Evolutionary conservation across 2,888 invertebrate genomes (phyloP), one percentile per base, ranked within the genome.

Genomic region (Choristoneura rosaceana): DNA sequence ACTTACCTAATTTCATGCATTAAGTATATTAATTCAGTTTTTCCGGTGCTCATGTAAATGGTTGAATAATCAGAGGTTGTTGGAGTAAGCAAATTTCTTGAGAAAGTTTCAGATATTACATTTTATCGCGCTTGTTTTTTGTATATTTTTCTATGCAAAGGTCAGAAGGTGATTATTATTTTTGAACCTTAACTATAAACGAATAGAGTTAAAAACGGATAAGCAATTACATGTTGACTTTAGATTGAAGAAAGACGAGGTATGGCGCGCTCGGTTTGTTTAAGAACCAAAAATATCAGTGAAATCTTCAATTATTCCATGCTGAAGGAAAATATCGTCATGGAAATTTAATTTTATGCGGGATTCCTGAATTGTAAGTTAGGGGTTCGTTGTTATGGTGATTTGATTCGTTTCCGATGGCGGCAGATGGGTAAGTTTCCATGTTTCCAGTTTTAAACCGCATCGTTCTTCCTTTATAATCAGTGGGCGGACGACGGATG

Each of bases 141-240:
- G 2, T 14, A 14, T 4, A 25, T 55, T 38, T 38, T 38, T 38
- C 10, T 12, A 25, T 3, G 17, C 9, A 55, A 55, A 33, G 55
- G 55, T 25, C 55, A 55, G 4, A 12, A 25, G 55, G 25, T 25
- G 4, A 12, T 25, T 55, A 9, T 25, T 12, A 55, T 55, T 55
- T 55, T 12, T 55, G 55, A 55, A 25, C 55, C 55, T 55, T 55
- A 55, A 55, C 3, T 8, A 4, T 3, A 10, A 25, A 12, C 25
- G 55, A 17, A 25, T 55, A 55, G 55, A 55, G 25, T 55, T 55
- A 55, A 55, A 55, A 55, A 55, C 3, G 25, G 55, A 55, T 38
- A 38, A 25, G 55, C 55, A 25, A 52, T 9, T 52, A 15, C n/a
- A n/a, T 47, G 52, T 52, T 52, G 52, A 52, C 52, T 52, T 52